Base-by-base conservation (phyloP, 2,888 invertebrate species). In the Drosophila siamana region DNA sequence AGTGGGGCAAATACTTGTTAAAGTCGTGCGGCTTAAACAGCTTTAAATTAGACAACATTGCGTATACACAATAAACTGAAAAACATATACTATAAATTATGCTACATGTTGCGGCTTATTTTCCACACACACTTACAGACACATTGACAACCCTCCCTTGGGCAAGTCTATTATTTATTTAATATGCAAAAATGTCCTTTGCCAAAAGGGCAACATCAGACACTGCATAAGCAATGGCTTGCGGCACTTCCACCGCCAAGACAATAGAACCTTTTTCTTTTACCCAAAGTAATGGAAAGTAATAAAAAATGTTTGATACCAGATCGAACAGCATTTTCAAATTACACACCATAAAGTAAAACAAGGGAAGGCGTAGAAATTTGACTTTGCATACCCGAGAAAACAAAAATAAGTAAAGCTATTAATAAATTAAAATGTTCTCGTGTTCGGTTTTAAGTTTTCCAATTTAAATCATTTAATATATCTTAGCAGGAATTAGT, bases 81-180 rank as follows among this genome's bases (percentile, higher is more conserved):
- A 38, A 28, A 16, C 13, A 11, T 36, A 8, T 48, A 22, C 2
- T 44, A 26, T 1, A 33, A 30, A 52, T 51, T 57, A 24, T 54
- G 24, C 43, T 43, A 46, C 47, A 43, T 56, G 60, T 41, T 81
- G 66, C 40, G 69, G 82, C 54, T 48, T 67, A 13, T 40, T 30
- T 48, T 43, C 7, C 8, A n/a, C n/a, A n/a, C 33, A 28, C 9
- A 28, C 28, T 9, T 26, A 24, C 15, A 63, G 33, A 22, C 36
- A 19, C 19, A 15, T n/a, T 8, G 16, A 19, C 44, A 38, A 38
- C 33, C 52, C 40, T 43, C 33, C n/a, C 28, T 24, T 16, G 26
- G 26, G 15, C 8, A 43, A 5, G 24, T 43, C 51, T 16, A 50
- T 61, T 52, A 61, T 64, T 64, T 61, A 61, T 71, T 60, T 41